A percentile compares a stretch with the other conserved stretches of the same genome.
Conservation (phyloP, 2,113 vertebrate genomes). For the Passer montanus region DNA sequence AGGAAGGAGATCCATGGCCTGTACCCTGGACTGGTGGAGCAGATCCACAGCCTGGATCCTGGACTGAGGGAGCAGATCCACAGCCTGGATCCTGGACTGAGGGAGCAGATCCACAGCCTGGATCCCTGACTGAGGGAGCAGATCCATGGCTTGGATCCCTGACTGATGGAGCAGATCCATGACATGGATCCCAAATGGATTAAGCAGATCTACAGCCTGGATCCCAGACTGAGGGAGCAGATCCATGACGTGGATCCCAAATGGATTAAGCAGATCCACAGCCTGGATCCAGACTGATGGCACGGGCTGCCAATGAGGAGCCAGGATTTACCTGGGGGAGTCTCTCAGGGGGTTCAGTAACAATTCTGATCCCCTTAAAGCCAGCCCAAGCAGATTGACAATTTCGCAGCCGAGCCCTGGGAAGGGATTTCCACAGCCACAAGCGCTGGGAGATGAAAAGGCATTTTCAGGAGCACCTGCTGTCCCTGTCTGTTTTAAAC, state of each 20-base stretch:
- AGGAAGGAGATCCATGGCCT: fast-evolving
- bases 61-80: fast-evolving
- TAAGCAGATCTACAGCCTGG: fast-evolving
- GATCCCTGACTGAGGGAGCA: too few relatives aligned
- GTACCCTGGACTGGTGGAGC: fast-evolving
- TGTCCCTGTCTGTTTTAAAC: fast-evolving
- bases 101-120: not conserved
- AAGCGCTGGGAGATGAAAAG: not conserved
- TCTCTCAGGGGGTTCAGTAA: not conserved
- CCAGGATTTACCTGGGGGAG: not conserved
- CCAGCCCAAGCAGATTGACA: not conserved
- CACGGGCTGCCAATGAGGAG: fast-evolving
- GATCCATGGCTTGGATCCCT: too few relatives aligned
- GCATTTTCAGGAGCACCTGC: not conserved
- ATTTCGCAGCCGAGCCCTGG: not conserved
- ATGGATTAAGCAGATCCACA: fast-evolving
- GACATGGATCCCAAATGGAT: too few relatives aligned
- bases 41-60: fast-evolving
- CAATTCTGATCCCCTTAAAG: not conserved
- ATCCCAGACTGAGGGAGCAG: not conserved
- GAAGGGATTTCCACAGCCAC: not conserved
- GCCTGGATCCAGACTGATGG: fast-evolving
- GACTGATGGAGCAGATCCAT: too few relatives aligned
- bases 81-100: fast-evolving
- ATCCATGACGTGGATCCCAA: fast-evolving